A percentile compares a stretch with the other conserved stretches of the same genome.
Conservation (phyloP, 2,888 invertebrate species). For the Altica lythri region DNA sequence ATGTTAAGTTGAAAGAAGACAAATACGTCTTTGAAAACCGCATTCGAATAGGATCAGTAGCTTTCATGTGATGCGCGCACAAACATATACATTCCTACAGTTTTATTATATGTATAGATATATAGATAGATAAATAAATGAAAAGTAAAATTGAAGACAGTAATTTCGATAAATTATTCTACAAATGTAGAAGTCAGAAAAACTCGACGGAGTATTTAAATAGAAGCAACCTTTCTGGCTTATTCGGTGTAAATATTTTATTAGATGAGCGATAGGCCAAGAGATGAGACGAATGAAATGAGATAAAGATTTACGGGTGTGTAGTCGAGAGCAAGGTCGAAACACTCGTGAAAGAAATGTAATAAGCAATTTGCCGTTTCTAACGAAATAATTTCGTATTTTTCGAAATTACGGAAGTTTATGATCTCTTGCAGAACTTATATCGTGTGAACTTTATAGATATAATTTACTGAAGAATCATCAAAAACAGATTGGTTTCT, state of each 20-base stretch:
- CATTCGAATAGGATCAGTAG: too few species aligned
- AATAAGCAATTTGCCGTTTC: conserved; percentile 16
- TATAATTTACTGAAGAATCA: too few species aligned
- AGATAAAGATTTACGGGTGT: conserved; percentile 2
- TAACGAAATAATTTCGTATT: conserved; percentile 13
- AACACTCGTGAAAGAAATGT: conserved; percentile 3
- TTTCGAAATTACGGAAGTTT: conserved; percentile 5
- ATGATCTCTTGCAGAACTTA: not conserved
- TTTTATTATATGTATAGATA: too few species aligned
- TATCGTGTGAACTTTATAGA: not conserved
- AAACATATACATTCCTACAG: too few species aligned
- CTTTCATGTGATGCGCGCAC: too few species aligned
- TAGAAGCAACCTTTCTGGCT: conserved; percentile 1
- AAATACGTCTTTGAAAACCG: too few species aligned
- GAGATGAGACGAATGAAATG: not conserved
- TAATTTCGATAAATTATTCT: not conserved
- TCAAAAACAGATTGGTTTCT: too few species aligned
- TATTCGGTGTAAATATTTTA: conserved; percentile 6
- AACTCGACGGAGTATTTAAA: too few species aligned
- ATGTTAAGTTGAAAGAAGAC: too few species aligned
- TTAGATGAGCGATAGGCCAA: not conserved
- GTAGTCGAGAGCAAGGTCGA: conserved; percentile 7
- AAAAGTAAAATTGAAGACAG: too few species aligned
- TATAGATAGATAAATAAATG: too few species aligned
- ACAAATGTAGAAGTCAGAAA: too few species aligned